phyloP scores from a whole-genome alignment of 2,888 invertebrate species.

The Clusia tigrina region DNA sequence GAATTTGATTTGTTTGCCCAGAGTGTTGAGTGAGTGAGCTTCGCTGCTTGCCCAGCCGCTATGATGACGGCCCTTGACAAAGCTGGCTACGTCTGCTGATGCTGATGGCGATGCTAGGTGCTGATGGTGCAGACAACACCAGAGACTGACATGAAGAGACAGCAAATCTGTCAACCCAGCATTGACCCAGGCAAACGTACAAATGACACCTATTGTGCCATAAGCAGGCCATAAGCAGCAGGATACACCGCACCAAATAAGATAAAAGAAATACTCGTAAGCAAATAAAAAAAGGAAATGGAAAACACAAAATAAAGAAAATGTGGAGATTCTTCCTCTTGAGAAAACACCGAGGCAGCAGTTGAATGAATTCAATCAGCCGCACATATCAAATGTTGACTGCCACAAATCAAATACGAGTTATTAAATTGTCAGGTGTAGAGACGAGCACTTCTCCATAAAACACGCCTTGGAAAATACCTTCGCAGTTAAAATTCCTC shows the following conservation, averaged over 20 bases:
- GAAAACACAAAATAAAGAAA: neutral
- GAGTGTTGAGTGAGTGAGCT: neutral
- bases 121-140: neutral
- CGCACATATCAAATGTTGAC: neutral
- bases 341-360: neutral
- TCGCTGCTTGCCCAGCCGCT: neutral
- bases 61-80: too few species aligned
- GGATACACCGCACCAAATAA: neutral
- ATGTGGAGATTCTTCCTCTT: too few species aligned
- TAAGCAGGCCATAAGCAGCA: neutral
- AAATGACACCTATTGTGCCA: constrained; percentile 4
- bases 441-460: neutral
- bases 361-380: neutral
- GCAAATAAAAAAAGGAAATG: neutral
- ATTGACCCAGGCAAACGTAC: neutral
- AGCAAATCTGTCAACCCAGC: constrained; percentile 6
- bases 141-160: neutral
- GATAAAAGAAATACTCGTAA: neutral
- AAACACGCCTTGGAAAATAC: neutral
- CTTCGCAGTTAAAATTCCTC: too few species aligned
- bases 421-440: constrained; percentile 10
- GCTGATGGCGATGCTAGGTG: neutral
- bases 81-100: neutral
- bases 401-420: constrained; percentile 9
- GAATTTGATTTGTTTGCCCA: constrained; percentile 38